Evolutionary conservation across 37 sponge, comb jelly and placozoan genomes (phyloP), one percentile per base, ranked within the genome.

Genomic region (Haliclona indistincta): DNA sequence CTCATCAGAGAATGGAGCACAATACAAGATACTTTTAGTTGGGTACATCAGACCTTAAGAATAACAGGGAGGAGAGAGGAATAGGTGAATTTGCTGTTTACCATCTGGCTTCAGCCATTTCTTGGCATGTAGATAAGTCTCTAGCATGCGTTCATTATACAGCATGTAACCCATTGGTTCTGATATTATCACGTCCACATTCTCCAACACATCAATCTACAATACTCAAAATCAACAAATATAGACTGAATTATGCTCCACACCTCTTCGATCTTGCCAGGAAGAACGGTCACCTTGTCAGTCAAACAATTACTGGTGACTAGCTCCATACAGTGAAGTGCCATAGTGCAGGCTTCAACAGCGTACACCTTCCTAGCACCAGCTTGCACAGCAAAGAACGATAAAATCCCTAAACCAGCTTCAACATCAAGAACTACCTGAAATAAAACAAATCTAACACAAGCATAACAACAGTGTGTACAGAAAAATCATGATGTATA

Each of bases 111-210:
- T 95, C 56, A 98, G 82, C 91, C 93, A 98, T 63, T 98, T 98
- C 80, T 73, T 91, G 0, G 99, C 93, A 70, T 95, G 90, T 0
- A 98, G 66, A 75, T 80, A 98, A 1, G 84, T 92, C 78, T 98
- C 99, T 72, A 98, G 54, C 99, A 98, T 98, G n/a, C 99, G 63
- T 68, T 98, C 99, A 56, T 98, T 98, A 71, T 68, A 91, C 70
- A 98, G 77, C 93, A 98, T 92, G 82, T 98, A 98, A 6, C 99
- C 99, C 96, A 98, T 95, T 11, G 99, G 99, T 77, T 98, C 99
- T 37, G 99, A 98, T 23, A 98, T 86, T 22, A 98, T 89, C 30
- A 89, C 68, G 68, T 98, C 99, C 22, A 94, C 89, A 65, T 82
- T 70, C 89, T 98, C 99, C 0, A 96, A 96, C 0, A 98, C 28